These are phyloP conservation scores for Orestias chungarensis DNA, from an alignment of 2,797 vertebrate species.

Conservation along the genomic window DNA sequence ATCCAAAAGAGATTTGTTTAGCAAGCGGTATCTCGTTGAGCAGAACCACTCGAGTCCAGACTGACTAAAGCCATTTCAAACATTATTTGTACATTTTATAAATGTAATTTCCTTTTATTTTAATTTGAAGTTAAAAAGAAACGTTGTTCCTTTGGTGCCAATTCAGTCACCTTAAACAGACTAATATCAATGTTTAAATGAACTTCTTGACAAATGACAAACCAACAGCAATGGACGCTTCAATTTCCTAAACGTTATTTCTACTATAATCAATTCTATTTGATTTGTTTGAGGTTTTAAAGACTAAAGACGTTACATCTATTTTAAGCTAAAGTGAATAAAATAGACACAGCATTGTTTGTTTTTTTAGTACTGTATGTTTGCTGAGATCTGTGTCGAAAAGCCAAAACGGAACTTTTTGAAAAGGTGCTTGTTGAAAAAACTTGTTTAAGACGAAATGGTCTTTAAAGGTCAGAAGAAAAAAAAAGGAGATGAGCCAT, in stretches of 20 bases:
- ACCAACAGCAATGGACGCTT: no score
- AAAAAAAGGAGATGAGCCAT: constrained; percentile 10
- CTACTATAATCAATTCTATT: no score
- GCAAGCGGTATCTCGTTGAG: neutral
- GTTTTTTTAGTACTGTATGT: neutral
- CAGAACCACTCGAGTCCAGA: constrained; percentile 20
- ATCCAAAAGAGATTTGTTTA: constrained; percentile 33
- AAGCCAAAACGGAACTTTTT: neutral
- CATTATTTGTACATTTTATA: neutral
- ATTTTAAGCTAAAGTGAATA: neutral
- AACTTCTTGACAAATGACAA: neutral
- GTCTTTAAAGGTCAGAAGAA: constrained; percentile 4
- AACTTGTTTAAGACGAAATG: constrained; percentile 5
- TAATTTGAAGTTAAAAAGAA: neutral
- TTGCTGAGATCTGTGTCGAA: neutral
- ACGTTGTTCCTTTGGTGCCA: neutral
- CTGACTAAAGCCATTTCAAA: constrained; percentile 1
- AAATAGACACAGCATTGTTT: neutral
- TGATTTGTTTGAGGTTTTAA: neutral
- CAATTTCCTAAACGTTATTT: no score
- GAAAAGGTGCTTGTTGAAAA: neutral
- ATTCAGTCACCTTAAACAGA: neutral
- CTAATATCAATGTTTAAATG: neutral
- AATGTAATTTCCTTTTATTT: neutral
- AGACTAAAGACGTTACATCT: neutral